Base-by-base conservation (phyloP, 2,797 vertebrate genomes). In the Urosaurus nigricauda region DNA sequence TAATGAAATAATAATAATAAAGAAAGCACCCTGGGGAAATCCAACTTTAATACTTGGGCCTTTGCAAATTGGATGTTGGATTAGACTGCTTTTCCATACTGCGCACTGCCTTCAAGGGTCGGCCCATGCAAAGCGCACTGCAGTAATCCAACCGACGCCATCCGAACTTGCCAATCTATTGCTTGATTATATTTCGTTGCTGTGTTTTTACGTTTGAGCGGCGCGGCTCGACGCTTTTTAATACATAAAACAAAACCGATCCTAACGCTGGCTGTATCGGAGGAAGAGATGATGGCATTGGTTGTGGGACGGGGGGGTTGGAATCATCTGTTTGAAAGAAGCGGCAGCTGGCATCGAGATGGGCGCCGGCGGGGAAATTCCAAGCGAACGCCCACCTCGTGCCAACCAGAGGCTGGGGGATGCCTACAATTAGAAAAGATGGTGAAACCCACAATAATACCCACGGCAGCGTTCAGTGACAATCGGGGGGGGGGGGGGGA, bases 401-500 rank as follows among this genome's bases (percentile, higher is more conserved):
- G 91, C 92, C 94, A 95, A 89, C 81, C 0, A 87, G 0, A 75
- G 0, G 0, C 84, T 1, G 92, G 92, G 90, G 93, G 92, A 94
- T 5, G 2, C 68, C 73, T 11, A 37, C 92, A 95, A 95, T 93
- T 87, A 90, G 80, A 87, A 90, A 40, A 80, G 85, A 90, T 91
- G 91, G 92, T 8, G 21, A 91, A 81, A 92, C 90, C n/a, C 70
- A 70, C 68, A n/a, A 70, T 2, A 53, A 35, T 5, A 94, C 89
- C n/a, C 79, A 84, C 86, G 92, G 87, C 93, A 14, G 53, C 88
- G 85, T 89, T 92, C 0, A 93, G 92, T 83, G 89, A 94, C 93
- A 93, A 94, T 40, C 5, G 47, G 8, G 32, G 68, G 68, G 32
- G 29, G 9, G 5, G 0, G 32, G 14, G 32, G 32, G 11, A 35